Evolutionary conservation across 2,888 invertebrate genomes (phyloP), one percentile per base, ranked within the genome.

Genomic region (Drosophila pseudotakahashii): DNA sequence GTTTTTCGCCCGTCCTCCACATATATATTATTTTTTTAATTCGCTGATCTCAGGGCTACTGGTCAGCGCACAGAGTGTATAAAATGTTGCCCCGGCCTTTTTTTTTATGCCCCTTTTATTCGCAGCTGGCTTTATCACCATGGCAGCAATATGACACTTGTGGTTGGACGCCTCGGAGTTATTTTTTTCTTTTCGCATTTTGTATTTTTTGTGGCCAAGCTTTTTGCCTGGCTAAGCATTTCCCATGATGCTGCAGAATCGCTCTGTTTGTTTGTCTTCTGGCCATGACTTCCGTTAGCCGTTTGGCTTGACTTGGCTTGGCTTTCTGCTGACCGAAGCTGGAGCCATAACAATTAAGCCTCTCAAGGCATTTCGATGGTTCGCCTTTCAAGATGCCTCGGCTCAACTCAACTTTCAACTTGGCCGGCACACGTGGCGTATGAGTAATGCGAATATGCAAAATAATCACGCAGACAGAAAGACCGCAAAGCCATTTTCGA

Each of bases 241-340:
- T 84, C 89, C 89, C 89, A 89, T 84, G 89, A 89, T 84, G 86
- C 89, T 85, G 83, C 82, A 79, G 89, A 82, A 82, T 86, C 66
- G 77, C 64, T 78, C 51, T 81, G 80, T 85, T 86, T 86, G 71
- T 89, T 79, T 82, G 85, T 79, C 79, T 88, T 81, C 62, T 81
- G 82, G 69, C 79, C 89, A 75, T 88, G 84, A 84, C 84, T 84
- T 84, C 84, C 89, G 88, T 89, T 89, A 85, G 88, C 79, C 75
- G 76, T 64, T 75, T 77, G 48, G 73, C 69, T 67, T 60, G 55
- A 41, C 47, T 68, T 69, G 70, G 73, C 68, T 70, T 62, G 54
- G 19, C 41, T 63, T 70, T 74, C 58, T 70, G 74, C 66, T 71
- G 60, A 52, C 74, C 66, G 75, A 70, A 73, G 78, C 77, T 68